A percentile compares a stretch with the other conserved stretches of the same genome.
phyloP scores from a whole-genome alignment of 2,888 invertebrate species.

The Phytoseiulus persimilis region DNA sequence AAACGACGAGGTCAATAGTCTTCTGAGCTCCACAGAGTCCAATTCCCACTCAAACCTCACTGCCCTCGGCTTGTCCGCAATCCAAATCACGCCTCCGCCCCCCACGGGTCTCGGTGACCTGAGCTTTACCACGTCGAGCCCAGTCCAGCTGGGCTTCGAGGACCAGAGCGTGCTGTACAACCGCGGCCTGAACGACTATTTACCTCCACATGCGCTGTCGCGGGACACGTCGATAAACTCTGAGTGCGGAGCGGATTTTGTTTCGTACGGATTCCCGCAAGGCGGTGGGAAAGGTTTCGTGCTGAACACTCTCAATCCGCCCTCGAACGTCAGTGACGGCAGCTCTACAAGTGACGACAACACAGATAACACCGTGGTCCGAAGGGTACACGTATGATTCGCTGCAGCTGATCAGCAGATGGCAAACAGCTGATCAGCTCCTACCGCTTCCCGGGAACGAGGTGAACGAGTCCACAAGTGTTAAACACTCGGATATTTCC shows the following conservation, averaged over 20 bases:
- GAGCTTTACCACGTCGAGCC: constrained; percentile 37
- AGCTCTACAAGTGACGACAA: constrained; percentile 37
- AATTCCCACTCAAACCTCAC: constrained; percentile 35
- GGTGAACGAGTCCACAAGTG: neutral
- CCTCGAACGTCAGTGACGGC: constrained; percentile 18
- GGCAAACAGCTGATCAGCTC: neutral
- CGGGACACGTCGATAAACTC: constrained; percentile 32
- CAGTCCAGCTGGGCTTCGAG: constrained; percentile 38
- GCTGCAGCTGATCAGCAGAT: neutral
- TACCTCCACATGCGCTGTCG: constrained; percentile 26
- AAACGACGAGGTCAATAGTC: constrained; percentile 38
- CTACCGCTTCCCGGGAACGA: neutral
- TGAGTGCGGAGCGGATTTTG: constrained; percentile 10
- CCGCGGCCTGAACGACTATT: constrained; percentile 38
- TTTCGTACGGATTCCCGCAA: constrained; percentile 33
- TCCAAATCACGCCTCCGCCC: constrained; percentile 32
- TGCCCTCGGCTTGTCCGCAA: neutral
- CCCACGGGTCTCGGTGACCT: constrained; percentile 28
- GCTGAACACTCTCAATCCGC: neutral
- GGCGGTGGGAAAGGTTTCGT: constrained; percentile 26
- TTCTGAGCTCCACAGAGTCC: constrained; percentile 38
- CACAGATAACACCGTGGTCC: constrained; percentile 36
- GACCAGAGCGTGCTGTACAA: constrained; percentile 38
- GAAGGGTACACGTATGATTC: constrained; percentile 25
- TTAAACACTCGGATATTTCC: too few relatives aligned